Evolutionary conservation across 2,797 vertebrate species (phyloP), one percentile per base, ranked within the genome.

Genomic region (Staurois parvus): DNA sequence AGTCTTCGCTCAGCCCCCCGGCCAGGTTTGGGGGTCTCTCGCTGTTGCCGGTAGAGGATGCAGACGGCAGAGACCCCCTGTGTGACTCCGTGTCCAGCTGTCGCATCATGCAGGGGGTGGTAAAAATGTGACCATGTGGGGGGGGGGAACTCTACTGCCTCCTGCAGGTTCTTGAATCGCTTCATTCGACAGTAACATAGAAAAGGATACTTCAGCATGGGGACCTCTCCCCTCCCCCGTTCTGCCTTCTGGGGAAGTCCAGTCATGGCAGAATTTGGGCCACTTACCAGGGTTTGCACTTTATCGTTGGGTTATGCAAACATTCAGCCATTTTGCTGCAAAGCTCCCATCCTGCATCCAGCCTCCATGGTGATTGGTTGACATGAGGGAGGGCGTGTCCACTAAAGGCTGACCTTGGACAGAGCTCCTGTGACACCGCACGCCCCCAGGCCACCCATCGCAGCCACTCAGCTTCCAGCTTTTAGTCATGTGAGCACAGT

Each of bases 61-160:
- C 88, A 84, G 92, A 91, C 69, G 86, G 74, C 84, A 88, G 88
- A 88, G 88, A 91, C 72, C 0, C 86, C 92, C 79, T 88, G 92
- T 69, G 91, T 92, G 52, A 87, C 89, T 0, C 90, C 90, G 48
- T 92, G 91, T 86, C 90, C 75, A 48, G 79, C 86, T 76, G 91
- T 92, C 64, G 89, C 90, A 82, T 90, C 90, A 24, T 84, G 90
- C 76, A 92, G 88, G 72, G 79, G 85, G 4, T 89, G 91, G 89
- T 92, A 91, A 85, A 74, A 92, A 82, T 94, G 93, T 88, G 93
- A 94, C 87, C 90, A 93, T 89, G 92, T 88, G 91, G 24, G 9
- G 8, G 15, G 15, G 28, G 34, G 72, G 24, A 19, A 45, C 42
- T 34, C 11, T 30, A 74, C 13, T 42, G 42, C 73, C 34, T 56